These are phyloP conservation scores for Epinephelus fuscoguttatus DNA, from an alignment of 2,113 vertebrate species.

Conservation along the genomic window DNA sequence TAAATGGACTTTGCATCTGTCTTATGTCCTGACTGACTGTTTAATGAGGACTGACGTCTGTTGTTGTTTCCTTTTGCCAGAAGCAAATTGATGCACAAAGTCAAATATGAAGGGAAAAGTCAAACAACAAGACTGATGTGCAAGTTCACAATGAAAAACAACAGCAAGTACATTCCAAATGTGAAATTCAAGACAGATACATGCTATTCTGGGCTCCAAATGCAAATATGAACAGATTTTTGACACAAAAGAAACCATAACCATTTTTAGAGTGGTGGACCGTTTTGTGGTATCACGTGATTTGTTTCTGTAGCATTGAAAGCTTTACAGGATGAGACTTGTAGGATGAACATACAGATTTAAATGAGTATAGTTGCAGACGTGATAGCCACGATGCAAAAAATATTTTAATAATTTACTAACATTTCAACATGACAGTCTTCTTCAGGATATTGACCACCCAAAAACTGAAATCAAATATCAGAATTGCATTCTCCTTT, in stretches of 20 bases:
- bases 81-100: constrained; percentile 42
- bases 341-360: too few species aligned
- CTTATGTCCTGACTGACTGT: constrained; percentile 20
- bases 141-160: not conserved
- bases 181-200: not conserved
- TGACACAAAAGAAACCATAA: not conserved
- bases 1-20: not conserved
- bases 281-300: not conserved
- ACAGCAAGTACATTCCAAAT: not conserved
- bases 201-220: not conserved
- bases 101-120: constrained; percentile 38
- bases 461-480: not conserved
- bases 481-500: not conserved
- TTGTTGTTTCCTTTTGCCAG: constrained; percentile 33
- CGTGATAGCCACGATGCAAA: too few species aligned
- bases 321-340: too few species aligned
- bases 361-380: too few species aligned
- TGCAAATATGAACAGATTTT: not conserved
- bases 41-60: constrained; percentile 33
- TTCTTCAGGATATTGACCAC: too few species aligned
- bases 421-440: too few species aligned
- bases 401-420: too few species aligned
- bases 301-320: not conserved
- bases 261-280: not conserved
- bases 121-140: constrained; percentile 17